These are phyloP conservation scores for Ascaphus truei DNA, from an alignment of 2,113 vertebrate species.

Conservation along the genomic window DNA sequence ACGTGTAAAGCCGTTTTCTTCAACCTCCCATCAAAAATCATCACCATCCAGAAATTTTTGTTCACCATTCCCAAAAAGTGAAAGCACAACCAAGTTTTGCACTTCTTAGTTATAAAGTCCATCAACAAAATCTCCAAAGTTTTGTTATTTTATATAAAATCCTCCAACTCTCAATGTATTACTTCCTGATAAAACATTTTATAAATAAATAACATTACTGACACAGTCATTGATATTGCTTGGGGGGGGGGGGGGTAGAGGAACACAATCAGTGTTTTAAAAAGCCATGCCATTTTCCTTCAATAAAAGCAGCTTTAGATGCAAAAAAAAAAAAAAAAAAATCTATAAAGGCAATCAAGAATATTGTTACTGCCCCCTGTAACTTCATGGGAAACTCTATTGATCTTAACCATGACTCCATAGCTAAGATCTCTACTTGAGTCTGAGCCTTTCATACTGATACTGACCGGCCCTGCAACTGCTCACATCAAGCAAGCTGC, in stretches of 20 bases:
- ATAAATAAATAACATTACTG: too few species aligned
- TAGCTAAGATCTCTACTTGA: constrained; percentile 2
- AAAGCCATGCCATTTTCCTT: neutral
- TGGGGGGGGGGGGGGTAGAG: too few species aligned
- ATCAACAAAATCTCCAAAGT: too few species aligned
- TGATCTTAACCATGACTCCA: constrained; percentile 24
- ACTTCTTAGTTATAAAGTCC: too few species aligned
- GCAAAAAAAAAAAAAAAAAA: neutral
- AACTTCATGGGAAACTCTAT: constrained; percentile 25
- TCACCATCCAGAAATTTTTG: neutral
- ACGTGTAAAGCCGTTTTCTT: neutral
- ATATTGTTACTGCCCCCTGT: constrained; percentile 30
- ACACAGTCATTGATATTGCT: too few species aligned
- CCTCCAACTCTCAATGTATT: too few species aligned
- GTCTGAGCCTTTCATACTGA: neutral
- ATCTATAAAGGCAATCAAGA: constrained; percentile 22
- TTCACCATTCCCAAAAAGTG: too few species aligned
- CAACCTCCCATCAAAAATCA: neutral
- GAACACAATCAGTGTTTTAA: too few species aligned
- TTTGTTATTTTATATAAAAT: too few species aligned
- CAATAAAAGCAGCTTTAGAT: neutral
- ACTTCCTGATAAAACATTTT: too few species aligned
- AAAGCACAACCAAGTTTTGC: too few species aligned
- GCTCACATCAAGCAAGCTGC: constrained; percentile 1
- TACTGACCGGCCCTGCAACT: neutral